A percentile compares a stretch with the other conserved stretches of the same genome.
Evolutionary conservation across 2,113 vertebrate species (phyloP).

Genomic region (Psammodynastes pulverulentus): DNA sequence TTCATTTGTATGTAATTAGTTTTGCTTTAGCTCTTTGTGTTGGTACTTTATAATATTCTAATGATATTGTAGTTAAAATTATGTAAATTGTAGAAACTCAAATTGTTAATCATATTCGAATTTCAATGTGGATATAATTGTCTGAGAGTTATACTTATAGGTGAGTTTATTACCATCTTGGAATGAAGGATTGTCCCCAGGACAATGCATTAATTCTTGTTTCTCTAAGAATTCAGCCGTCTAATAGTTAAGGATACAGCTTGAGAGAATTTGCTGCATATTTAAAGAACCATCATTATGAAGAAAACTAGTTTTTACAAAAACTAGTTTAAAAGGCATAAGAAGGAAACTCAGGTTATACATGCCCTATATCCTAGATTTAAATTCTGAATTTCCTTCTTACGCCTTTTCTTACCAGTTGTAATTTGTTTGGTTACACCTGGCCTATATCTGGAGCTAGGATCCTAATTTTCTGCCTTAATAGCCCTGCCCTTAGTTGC

Average conservation of each 20-base stretch:
- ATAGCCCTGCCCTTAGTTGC: not conserved
- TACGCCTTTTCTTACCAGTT: not conserved
- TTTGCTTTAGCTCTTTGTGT: slow-evolving; percentile 6
- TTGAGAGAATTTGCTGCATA: not conserved
- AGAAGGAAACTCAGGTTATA: no score
- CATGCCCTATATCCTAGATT: not conserved
- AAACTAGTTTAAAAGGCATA: no score
- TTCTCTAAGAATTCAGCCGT: not conserved
- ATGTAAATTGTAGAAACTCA: not conserved
- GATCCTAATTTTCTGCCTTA: not conserved
- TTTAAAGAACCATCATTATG: not conserved
- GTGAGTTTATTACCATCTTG: slow-evolving; percentile 45
- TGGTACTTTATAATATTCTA: not conserved
- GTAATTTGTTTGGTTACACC: not conserved
- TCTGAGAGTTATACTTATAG: slow-evolving; percentile 6
- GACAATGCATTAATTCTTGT: not conserved
- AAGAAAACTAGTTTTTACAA: not conserved
- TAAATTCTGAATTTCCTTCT: not conserved
- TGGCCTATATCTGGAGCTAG: not conserved
- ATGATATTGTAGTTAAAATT: slow-evolving; percentile 18
- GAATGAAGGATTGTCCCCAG: slow-evolving; percentile 21
- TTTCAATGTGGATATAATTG: not conserved
- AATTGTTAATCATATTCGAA: slow-evolving; percentile 25
- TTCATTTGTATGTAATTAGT: not conserved
- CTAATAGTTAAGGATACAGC: not conserved